Evolutionary conservation across 30 jellyfish, hydroid and myxozoan genomes (phyloP), one percentile per base, ranked within the genome.

Genomic region (Pseudorhiza aurosa): DNA sequence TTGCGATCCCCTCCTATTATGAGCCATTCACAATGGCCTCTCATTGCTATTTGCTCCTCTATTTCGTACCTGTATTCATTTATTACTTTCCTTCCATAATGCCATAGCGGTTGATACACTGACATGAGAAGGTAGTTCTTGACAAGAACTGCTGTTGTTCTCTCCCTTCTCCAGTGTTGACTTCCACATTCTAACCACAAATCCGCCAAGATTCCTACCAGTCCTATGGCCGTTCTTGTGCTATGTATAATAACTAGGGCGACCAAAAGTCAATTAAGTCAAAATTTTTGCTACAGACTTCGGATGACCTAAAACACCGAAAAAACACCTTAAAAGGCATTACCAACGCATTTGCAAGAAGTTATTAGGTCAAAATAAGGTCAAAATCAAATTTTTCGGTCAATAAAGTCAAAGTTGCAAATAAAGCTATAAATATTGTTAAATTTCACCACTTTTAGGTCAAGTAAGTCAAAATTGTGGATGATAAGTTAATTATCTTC

Each of bases 151-250:
- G 60, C 19, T 46, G 60, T 46, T 46, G 19, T 14, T 46, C 60
- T 46, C 5, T 46, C 60, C 18, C 19, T 46, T 46, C 19, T 14
- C 60, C 7, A 12, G 60, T 46, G 19, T 14, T 14, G 7, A 46
- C 60, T 46, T 46, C 60, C 60, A 27, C 60, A 10, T 46, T 46
- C 60, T 46, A 46, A 46, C 60, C 18, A 46, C 60, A 46, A 46
- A 46, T 46, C 60, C 2, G 60, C 18, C 60, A 22, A 46, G 19
- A 46, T 46, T 46, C 60, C 60, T 46, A 46, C 60, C 27, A 46
- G 60, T 46, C 27, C 60, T 46, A 46, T 12, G 2, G 60, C 60
- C 60, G 60, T 46, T 46, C 19, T 46, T 46, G 18, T 46, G 14
- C 51, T 40, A 14, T 46, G 60, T 46, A 46, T 12, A 46, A 46